A percentile compares a stretch with the other conserved stretches of the same genome.
These are phyloP conservation scores for Microcebus griseorufus DNA, from an alignment of 2,113 vertebrate species.

Conservation along the genomic window DNA sequence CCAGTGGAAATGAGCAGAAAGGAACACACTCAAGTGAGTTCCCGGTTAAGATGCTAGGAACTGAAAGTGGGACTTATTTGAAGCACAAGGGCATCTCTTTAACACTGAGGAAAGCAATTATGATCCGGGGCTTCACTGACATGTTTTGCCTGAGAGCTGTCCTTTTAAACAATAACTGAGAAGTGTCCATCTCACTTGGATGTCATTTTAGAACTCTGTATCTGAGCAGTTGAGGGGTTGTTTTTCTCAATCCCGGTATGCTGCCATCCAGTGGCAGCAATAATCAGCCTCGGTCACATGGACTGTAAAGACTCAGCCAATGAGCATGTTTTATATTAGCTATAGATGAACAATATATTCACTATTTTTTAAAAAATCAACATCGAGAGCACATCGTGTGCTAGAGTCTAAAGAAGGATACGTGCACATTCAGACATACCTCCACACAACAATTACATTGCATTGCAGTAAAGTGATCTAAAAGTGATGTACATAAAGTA, in stretches of 20 bases:
- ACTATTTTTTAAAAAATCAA: not conserved
- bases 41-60: not conserved
- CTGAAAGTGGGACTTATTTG: not conserved
- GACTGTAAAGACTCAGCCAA: not conserved
- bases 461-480: not conserved
- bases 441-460: not conserved
- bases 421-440: not conserved
- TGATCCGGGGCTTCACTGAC: not conserved
- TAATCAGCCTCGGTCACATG: not conserved
- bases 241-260: not conserved
- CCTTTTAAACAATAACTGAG: not conserved
- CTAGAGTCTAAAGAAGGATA: not conserved
- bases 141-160: not conserved
- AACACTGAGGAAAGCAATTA: not conserved
- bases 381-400: not conserved
- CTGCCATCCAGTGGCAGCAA: slow-evolving; percentile 58
- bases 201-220: not conserved
- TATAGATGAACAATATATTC: not conserved
- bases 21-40: not conserved
- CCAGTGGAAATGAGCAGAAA: not conserved
- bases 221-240: not conserved
- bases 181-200: not conserved
- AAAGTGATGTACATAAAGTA: not conserved
- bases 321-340: not conserved
- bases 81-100: not conserved